A percentile compares a stretch with the other conserved stretches of the same genome.
Evolutionary conservation across 2,888 invertebrate species (phyloP).

Genomic region (Drosophila demipolita): DNA sequence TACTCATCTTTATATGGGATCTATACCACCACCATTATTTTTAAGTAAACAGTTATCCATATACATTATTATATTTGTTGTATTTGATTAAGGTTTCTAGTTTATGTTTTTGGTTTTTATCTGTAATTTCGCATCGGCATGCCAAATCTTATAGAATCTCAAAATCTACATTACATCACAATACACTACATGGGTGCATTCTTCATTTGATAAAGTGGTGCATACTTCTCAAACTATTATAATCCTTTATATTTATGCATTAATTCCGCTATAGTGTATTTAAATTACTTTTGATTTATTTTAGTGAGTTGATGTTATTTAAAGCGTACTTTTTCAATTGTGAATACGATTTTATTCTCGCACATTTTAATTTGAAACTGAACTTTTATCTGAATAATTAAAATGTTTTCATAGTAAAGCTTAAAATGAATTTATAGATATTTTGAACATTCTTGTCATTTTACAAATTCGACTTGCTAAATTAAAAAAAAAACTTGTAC

Average conservation of each 20-base stretch:
- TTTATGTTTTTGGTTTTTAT: slow-evolving; percentile 76
- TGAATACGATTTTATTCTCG: not conserved
- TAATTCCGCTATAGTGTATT: not conserved
- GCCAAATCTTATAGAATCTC: slow-evolving; percentile 1
- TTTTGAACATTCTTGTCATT: slow-evolving; percentile 1
- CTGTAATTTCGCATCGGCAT: slow-evolving; percentile 29
- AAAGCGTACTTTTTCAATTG: not conserved
- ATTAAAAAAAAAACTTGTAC: slow-evolving; percentile 53
- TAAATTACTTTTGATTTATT: not conserved
- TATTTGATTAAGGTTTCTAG: slow-evolving; percentile 56
- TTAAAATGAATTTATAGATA: not conserved
- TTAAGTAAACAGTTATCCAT: slow-evolving; percentile 19
- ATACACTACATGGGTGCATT: not conserved
- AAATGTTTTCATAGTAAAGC: not conserved
- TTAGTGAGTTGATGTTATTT: slow-evolving; percentile 1
- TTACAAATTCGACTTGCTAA: slow-evolving; percentile 17
- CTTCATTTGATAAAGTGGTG: not conserved
- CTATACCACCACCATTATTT: slow-evolving; percentile 43
- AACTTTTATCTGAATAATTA: not conserved
- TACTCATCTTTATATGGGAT: slow-evolving; percentile 47
- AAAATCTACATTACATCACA: slow-evolving; percentile 20
- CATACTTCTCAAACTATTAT: not conserved
- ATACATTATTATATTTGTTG: slow-evolving; percentile 47
- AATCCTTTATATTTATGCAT: not conserved
- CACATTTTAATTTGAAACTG: not conserved